A percentile compares a stretch with the other conserved stretches of the same genome.
phyloP scores from a whole-genome alignment of 2,113 vertebrate species.

The Phylloscopus trochilus region DNA sequence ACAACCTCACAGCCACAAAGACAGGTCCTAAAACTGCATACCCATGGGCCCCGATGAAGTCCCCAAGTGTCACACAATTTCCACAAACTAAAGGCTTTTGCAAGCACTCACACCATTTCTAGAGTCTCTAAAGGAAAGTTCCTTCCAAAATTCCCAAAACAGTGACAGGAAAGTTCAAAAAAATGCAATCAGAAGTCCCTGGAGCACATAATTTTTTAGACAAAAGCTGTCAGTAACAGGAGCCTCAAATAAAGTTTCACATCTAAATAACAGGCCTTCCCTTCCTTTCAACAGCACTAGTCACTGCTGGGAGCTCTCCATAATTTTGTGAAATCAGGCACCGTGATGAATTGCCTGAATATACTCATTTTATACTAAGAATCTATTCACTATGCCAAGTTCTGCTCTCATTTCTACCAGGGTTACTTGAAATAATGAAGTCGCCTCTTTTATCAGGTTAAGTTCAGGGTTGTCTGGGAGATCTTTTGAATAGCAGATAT shows the following conservation, averaged over 20 bases:
- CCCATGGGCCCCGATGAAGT: background rate
- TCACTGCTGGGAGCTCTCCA: background rate
- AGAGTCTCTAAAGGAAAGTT: background rate
- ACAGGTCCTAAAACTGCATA: background rate
- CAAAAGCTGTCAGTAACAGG: background rate
- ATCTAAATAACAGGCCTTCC: background rate
- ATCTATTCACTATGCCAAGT: background rate
- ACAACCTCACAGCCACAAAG: background rate
- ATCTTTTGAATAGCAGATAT: background rate
- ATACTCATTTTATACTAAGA: background rate
- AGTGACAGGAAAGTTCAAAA: background rate
- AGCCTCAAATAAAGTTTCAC: background rate
- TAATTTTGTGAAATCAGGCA: background rate
- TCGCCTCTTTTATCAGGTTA: background rate
- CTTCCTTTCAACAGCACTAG: background rate
- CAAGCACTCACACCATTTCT: background rate
- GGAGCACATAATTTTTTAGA: background rate
- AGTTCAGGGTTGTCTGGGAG: background rate
- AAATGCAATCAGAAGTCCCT: background rate
- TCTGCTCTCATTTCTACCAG: background rate
- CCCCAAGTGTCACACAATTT: rapidly evolving
- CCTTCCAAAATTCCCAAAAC: background rate
- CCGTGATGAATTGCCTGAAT: background rate
- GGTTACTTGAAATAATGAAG: background rate
- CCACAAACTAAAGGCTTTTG: background rate